Evolutionary conservation across 2,113 vertebrate genomes (phyloP).

Genomic region (Mohoua ochrocephala): DNA sequence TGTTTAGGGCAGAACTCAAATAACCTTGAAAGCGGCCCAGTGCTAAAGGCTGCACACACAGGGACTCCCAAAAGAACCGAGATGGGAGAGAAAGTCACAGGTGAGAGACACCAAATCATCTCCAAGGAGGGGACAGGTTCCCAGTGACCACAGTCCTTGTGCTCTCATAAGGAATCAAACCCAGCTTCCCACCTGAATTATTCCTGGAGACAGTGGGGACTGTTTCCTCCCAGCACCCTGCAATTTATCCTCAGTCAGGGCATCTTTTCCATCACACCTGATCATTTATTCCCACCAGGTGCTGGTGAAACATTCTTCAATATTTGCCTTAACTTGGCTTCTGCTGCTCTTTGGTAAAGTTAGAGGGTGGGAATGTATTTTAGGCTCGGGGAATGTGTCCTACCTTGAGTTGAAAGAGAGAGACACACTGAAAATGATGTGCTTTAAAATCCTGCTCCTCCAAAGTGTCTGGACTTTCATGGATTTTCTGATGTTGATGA

Average conservation of each 20-base stretch:
- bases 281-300: not conserved
- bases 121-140: not conserved
- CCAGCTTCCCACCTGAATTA: not conserved
- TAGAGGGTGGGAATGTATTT: not conserved
- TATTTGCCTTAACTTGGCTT: not conserved
- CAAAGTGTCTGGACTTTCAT: fast-evolving
- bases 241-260: not conserved
- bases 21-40: not conserved
- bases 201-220: not conserved
- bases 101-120: too few species aligned
- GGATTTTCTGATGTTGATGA: not conserved
- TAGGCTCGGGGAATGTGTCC: not conserved
- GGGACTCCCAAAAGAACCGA: not conserved
- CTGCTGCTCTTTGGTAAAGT: not conserved
- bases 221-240: not conserved
- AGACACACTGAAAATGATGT: not conserved
- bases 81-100: not conserved
- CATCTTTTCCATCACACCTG: not conserved
- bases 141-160: not conserved
- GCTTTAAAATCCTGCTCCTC: not conserved
- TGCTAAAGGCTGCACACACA: fast-evolving
- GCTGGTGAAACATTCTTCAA: not conserved
- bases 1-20: not conserved
- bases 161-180: not conserved
- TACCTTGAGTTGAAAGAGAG: not conserved